Conservation (phyloP, 2,113 vertebrate species). For the Anhinga rufa region DNA sequence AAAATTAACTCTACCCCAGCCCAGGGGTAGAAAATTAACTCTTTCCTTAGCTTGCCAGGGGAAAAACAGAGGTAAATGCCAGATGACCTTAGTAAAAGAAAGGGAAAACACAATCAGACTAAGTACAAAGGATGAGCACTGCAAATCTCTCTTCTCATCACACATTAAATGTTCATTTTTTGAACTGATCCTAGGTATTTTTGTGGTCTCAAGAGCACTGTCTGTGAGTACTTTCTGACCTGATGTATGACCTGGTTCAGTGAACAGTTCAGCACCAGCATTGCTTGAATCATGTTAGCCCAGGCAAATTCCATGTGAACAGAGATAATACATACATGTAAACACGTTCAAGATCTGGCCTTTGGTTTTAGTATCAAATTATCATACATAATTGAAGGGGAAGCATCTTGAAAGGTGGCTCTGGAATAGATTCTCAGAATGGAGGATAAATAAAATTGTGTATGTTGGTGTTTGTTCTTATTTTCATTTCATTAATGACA, state of each 20-base stretch:
- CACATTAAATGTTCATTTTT: background rate
- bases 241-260: background rate
- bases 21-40: no score
- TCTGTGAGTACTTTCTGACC: background rate
- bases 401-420: background rate
- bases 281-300: background rate
- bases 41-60: background rate
- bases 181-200: background rate
- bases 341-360: background rate
- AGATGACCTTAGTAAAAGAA: background rate
- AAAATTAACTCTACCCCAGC: no score
- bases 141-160: background rate
- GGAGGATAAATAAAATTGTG: background rate
- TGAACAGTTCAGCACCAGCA: background rate
- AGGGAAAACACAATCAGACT: background rate
- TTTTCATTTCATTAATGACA: background rate
- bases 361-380: background rate
- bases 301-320: background rate
- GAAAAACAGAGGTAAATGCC: background rate
- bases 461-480: background rate
- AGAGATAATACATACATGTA: background rate
- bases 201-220: background rate
- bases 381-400: background rate
- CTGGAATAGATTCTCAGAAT: background rate
- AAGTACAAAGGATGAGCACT: background rate